phyloP scores from a whole-genome alignment of 2,113 vertebrate genomes.

The Eidolon helvum region DNA sequence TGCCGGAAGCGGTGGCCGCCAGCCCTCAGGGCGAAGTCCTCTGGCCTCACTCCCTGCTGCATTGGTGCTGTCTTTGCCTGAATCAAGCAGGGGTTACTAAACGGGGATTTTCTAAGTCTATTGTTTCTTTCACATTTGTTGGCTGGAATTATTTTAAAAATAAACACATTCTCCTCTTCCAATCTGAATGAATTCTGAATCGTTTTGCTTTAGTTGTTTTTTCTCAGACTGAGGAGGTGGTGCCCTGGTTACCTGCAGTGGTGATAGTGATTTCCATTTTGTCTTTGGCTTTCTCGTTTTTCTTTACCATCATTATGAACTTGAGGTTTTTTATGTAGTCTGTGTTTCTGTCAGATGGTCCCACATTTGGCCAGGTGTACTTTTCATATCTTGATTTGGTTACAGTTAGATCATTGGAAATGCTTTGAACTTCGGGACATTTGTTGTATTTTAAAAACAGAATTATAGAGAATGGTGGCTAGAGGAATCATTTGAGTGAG shows the following conservation, averaged over 20 bases:
- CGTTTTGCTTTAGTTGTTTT: background rate
- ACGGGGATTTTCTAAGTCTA: background rate
- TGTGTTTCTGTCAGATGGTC: background rate
- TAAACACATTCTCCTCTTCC: background rate
- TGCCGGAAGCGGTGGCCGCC: too few species aligned
- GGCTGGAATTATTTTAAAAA: background rate
- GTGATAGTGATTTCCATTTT: background rate
- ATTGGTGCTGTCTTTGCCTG: background rate
- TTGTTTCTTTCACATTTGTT: background rate
- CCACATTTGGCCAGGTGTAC: background rate
- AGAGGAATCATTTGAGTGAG: background rate
- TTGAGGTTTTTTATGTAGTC: background rate
- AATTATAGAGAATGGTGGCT: too few species aligned
- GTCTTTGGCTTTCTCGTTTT: background rate
- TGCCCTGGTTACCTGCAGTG: background rate
- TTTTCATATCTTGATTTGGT: background rate
- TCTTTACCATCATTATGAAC: fast-evolving
- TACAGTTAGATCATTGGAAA: too few species aligned
- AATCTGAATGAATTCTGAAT: too few species aligned
- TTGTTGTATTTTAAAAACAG: too few species aligned
- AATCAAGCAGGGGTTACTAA: background rate
- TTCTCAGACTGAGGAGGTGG: background rate
- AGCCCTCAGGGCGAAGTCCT: too few species aligned
- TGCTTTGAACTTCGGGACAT: too few species aligned
- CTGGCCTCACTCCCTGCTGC: fast-evolving